These are phyloP conservation scores for Glaucidium brasilianum DNA, from an alignment of 2,113 vertebrate genomes.

Conservation along the genomic window DNA sequence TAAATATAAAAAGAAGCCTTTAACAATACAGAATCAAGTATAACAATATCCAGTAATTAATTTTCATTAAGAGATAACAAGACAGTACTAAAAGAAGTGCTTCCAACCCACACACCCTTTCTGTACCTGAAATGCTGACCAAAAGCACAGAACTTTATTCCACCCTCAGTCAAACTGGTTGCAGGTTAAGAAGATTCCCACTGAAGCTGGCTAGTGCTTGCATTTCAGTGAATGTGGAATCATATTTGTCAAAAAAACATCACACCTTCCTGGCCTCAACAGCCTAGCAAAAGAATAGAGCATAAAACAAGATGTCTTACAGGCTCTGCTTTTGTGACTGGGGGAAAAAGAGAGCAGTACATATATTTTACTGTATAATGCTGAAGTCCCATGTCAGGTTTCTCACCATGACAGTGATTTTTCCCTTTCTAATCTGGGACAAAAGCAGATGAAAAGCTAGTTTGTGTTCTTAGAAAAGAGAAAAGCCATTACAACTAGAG, in stretches of 20 bases:
- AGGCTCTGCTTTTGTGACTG: neutral
- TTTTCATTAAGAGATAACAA: neutral
- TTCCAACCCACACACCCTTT: neutral
- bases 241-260: neutral
- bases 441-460: neutral
- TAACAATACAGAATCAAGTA: neutral
- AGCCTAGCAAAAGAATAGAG: neutral
- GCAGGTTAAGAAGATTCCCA: neutral
- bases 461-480: neutral
- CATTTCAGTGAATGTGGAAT: neutral
- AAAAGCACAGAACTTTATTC: neutral
- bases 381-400: neutral
- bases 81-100: neutral
- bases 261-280: rapidly evolving
- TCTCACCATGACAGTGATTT: neutral
- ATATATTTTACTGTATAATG: neutral
- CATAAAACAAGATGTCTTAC: neutral
- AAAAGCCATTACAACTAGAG: neutral
- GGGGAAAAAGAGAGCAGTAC: neutral
- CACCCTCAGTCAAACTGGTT: neutral
- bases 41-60: neutral
- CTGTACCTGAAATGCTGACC: neutral
- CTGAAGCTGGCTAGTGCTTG: neutral
- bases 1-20: neutral
- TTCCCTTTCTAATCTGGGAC: neutral